These are phyloP conservation scores for Drosophila imparisetae DNA, from an alignment of 2,888 invertebrate species.

Conservation along the genomic window DNA sequence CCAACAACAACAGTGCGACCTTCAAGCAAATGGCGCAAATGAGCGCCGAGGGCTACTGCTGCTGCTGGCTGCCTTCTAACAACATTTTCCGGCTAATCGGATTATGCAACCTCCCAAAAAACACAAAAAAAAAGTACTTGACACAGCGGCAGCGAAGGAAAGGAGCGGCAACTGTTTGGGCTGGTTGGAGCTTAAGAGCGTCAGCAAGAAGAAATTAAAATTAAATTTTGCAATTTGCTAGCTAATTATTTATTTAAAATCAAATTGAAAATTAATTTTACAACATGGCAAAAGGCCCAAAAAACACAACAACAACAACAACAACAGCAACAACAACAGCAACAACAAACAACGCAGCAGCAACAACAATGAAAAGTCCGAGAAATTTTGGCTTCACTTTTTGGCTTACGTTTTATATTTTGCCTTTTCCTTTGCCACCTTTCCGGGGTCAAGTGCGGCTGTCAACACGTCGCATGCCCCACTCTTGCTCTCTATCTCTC, in stretches of 20 bases:
- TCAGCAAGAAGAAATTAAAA: slow-evolving; percentile 78
- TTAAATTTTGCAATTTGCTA: slow-evolving; percentile 85
- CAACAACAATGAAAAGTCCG: slow-evolving; percentile 52
- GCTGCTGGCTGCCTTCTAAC: slow-evolving; percentile 49
- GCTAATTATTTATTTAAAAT: slow-evolving; percentile 84
- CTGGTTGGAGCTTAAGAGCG: slow-evolving; percentile 37
- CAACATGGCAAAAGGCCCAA: slow-evolving; percentile 68
- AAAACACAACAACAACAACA: slow-evolving; percentile 26
- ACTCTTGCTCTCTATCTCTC: slow-evolving; percentile 1
- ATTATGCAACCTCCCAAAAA: slow-evolving; percentile 52
- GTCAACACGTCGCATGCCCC: slow-evolving; percentile 38
- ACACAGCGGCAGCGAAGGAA: slow-evolving; percentile 24
- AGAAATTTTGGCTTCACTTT: slow-evolving; percentile 37
- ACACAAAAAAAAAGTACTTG: slow-evolving; percentile 31
- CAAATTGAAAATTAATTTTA: slow-evolving; percentile 85
- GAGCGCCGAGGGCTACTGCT: slow-evolving; percentile 36
- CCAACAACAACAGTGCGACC: slow-evolving; percentile 36
- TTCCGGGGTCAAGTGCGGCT: slow-evolving; percentile 57
- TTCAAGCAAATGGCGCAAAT: slow-evolving; percentile 62
- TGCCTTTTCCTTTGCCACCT: slow-evolving; percentile 22
- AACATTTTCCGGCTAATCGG: slow-evolving; percentile 74
- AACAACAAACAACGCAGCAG: slow-evolving; percentile 28
- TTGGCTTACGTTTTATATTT: slow-evolving; percentile 44
- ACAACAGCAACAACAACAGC: slow-evolving; percentile 28
- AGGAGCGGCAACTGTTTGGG: neutral